These are phyloP conservation scores for Coracias cyanogaster DNA, from an alignment of 2,797 vertebrate genomes.

Conservation along the genomic window DNA sequence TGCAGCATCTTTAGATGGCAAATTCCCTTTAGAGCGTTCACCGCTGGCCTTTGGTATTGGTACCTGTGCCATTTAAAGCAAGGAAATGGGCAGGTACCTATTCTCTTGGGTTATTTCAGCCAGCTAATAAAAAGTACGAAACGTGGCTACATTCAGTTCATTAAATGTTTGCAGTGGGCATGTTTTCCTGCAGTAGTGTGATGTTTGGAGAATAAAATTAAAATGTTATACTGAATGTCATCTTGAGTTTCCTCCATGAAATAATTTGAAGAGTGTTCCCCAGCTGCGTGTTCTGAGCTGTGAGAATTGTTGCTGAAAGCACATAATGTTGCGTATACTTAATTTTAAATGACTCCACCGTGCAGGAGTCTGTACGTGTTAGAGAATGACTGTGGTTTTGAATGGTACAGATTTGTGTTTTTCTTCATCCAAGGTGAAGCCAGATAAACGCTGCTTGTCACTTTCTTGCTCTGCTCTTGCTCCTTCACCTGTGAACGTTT, in stretches of 20 bases:
- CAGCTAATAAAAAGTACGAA: background rate
- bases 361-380: background rate
- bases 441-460: background rate
- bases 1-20: background rate
- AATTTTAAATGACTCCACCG: background rate
- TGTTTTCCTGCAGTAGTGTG: background rate
- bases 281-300: conserved; percentile 3
- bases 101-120: background rate
- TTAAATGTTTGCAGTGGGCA: background rate
- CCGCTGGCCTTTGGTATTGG: background rate
- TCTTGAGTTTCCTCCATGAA: conserved; percentile 33
- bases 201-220: conserved; percentile 14
- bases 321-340: background rate
- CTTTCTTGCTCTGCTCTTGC: background rate
- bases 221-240: background rate
- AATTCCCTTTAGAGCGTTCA: background rate
- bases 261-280: conserved; percentile 45
- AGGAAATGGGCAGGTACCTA: background rate
- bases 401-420: background rate
- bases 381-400: background rate
- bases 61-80: background rate
- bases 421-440: background rate
- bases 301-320: conserved; percentile 36
- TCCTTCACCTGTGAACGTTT: background rate
- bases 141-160: background rate